Conservation (phyloP, 2,888 invertebrate species). For the Luperina nickerlii region DNA sequence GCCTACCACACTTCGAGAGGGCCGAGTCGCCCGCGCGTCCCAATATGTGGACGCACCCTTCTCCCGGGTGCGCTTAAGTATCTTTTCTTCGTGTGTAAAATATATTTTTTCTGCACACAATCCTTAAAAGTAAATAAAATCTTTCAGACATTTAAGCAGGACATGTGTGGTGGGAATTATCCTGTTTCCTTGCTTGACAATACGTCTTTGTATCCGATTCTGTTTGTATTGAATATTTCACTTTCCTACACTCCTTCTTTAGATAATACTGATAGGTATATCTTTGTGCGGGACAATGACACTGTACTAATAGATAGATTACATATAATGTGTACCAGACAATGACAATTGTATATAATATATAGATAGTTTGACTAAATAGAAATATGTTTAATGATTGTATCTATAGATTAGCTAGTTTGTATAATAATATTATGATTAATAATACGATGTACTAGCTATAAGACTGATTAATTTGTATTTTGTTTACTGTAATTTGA, state of each 20-base stretch:
- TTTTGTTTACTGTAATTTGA: too few relatives aligned
- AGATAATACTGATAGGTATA: background rate
- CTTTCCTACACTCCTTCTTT: background rate
- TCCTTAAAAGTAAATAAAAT: constrained; percentile 25
- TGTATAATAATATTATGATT: too few relatives aligned
- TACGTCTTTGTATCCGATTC: constrained; percentile 20
- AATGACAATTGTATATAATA: too few relatives aligned
- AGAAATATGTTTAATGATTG: too few relatives aligned
- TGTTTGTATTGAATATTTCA: constrained; percentile 17
- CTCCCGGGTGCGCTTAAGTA: background rate
- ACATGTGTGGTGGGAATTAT: constrained; percentile 29
- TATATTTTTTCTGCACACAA: constrained; percentile 25
- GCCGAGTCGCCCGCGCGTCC: background rate
- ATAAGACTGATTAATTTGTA: too few relatives aligned
- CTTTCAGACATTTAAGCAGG: background rate
- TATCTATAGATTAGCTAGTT: too few relatives aligned
- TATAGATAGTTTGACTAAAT: too few relatives aligned
- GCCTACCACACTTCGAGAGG: background rate
- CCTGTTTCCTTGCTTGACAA: constrained; percentile 3
- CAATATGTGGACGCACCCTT: background rate
- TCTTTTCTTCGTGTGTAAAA: constrained; percentile 14
- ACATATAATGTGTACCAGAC: too few relatives aligned
- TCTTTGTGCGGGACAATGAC: too few relatives aligned
- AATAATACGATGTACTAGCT: too few relatives aligned
- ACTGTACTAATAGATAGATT: too few relatives aligned